Evolutionary conservation across 2,113 vertebrate species (phyloP), one percentile per base, ranked within the genome.

Genomic region (Heloderma charlesbogerti): DNA sequence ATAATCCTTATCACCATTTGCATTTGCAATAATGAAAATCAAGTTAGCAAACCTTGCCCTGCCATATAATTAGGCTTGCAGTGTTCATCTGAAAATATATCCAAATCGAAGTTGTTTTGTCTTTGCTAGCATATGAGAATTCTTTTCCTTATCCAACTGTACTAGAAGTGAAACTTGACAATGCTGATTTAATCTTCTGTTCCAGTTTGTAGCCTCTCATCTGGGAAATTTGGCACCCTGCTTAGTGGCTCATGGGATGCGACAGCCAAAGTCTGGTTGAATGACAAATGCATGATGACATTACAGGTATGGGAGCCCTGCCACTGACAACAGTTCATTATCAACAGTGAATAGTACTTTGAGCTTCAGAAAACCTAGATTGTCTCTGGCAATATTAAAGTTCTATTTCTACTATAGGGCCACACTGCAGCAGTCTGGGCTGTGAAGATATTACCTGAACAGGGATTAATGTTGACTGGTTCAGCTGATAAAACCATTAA

Each of bases 201-300:
- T 94, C 63, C 95, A 99, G 99, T 99, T 96, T 99, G 99, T 95
- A 97, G 98, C 92, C 97, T 99, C 91, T 99, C 99, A 0, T 98
- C 99, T 94, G 99, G 99, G 88, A 99, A 98, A 96, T 99, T 99
- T 94, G 99, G 99, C 40, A 99, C 99, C 0, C 97, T 99, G 88
- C 94, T 99, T 94, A 99, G 99, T 93, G 99, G 99, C 92, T 99
- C 99, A 2, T 99, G 99, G 99, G 99, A 99, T 94, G 98, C 98
- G 0, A 99, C 99, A 83, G 99, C 98, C 72, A 99, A 99, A 96
- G 98, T 99, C 31, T 99, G 99, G 99, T 97, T 99, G 90, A 98
- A 98, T 96, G 99, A 99, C 92, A 99, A 99, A 94, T 99, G 99
- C 95, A 98, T 99, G 99, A 99, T 99, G 99, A 99, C 98, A 6